Evolutionary conservation across 1,140 invertebrate genomes (phyloP).

Genomic region (Psix sp.): DNA sequence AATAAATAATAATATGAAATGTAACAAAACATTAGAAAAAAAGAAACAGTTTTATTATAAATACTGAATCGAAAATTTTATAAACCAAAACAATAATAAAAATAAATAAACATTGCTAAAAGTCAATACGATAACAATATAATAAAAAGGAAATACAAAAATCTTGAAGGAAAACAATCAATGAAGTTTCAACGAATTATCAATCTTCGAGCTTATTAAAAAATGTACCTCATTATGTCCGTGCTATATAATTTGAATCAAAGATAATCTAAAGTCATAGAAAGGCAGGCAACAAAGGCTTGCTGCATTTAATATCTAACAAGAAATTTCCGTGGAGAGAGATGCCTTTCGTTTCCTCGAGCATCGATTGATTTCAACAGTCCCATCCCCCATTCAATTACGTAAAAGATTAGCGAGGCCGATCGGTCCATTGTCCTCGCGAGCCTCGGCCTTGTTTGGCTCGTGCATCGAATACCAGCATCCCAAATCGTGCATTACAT

Average conservation of each 20-base stretch:
- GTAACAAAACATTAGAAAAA: no score
- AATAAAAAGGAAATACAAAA: conserved; percentile 1
- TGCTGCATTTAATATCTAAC: conserved; percentile 7
- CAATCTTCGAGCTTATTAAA: not conserved
- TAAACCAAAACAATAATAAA: no score
- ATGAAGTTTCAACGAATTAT: not conserved
- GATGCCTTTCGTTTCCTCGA: conserved; percentile 6
- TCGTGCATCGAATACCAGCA: conserved; percentile 13
- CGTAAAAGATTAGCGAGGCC: conserved; percentile 28
- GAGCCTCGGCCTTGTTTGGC: conserved; percentile 16
- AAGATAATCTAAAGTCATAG: conserved; percentile 6
- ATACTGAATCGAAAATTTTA: no score
- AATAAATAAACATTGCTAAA: no score
- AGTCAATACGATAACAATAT: no score
- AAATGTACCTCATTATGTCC: not conserved
- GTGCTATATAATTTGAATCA: conserved; percentile 3
- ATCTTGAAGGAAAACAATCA: not conserved
- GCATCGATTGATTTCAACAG: conserved; percentile 34
- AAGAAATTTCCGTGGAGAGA: conserved; percentile 1
- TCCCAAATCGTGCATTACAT: conserved; percentile 26
- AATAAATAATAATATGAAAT: no score
- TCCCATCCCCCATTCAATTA: conserved; percentile 31
- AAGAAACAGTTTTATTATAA: no score
- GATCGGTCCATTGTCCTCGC: conserved; percentile 29
- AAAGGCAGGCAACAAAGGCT: conserved; percentile 3